Base-by-base conservation (phyloP, 2,888 invertebrate species). In the Iphiclides podalirius region DNA sequence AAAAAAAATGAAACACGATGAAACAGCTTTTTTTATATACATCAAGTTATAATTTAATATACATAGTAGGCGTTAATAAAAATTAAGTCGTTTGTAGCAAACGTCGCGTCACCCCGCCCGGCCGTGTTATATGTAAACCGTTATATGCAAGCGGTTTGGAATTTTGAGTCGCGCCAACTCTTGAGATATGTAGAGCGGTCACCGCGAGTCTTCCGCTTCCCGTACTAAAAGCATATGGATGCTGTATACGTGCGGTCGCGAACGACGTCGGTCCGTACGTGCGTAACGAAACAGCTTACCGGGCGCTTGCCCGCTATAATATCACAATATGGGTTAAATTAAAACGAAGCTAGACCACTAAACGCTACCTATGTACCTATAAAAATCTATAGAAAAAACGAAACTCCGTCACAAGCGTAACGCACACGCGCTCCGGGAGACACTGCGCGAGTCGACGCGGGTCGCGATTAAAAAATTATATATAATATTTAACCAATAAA, bases 251-350 rank as follows among this genome's bases (percentile, higher is more conserved):
- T 15, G 23, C 14, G n/a, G 35, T 35, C 26, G 26, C 38, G 38
- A 26, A 38, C 47, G 53, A 52, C 59, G 52, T 43, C 64, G 59
- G 58, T 57, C 59, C 60, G 57, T 47, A 51, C 64, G 53, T n/a
- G n/a, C 52, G 56, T 59, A 55, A 67, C 70, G 72, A 77, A 72
- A 74, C 72, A 80, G 67, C 80, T 81, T 79, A 79, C 70, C 70
- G 79, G 75, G 77, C 78, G 72, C 75, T 75, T 70, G 76, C 84
- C 82, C 82, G 73, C 67, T 72, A 74, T 78, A 82, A 78, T 84
- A 85, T 84, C 85, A 86, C 85, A 85, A 83, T 79, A 77, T 66
- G 74, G 75, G 80, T 79, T 73, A 73, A 81, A 81, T 78, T 77
- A 80, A n/a, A 84, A 81, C 65, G 62, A 69, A 79, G 75, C 73